Evolutionary conservation across 2,113 vertebrate genomes (phyloP).

Genomic region (Eurystomus gularis): DNA sequence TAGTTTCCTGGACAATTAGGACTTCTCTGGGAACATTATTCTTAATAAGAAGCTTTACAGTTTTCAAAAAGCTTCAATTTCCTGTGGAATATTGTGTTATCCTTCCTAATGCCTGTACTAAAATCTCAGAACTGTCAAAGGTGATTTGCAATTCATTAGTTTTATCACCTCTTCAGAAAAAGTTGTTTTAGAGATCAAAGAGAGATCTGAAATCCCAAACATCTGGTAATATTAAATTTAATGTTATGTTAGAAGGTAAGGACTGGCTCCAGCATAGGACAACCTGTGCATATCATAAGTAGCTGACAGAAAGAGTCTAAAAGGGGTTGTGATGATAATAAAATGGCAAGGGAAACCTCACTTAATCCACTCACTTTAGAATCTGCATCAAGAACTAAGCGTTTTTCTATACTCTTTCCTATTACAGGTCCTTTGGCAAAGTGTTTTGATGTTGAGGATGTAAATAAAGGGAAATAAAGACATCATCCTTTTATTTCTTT

Average conservation of each 20-base stretch:
- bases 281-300: not conserved
- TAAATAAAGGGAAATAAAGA: not conserved
- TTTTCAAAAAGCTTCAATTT: conserved; percentile 19
- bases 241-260: not conserved
- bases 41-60: not conserved
- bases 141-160: conserved; percentile 56
- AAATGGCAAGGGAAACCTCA: conserved; percentile 33
- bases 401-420: not conserved
- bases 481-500: not conserved
- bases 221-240: conserved; percentile 49
- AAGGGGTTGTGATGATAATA: conserved; percentile 19
- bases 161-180: conserved; percentile 25
- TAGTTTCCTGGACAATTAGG: not conserved
- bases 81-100: not conserved
- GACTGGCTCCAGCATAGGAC: not conserved
- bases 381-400: not conserved
- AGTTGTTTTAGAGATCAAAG: conserved; percentile 50
- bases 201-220: conserved; percentile 32
- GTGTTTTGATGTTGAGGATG: not conserved
- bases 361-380: not conserved
- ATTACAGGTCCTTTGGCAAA: not conserved
- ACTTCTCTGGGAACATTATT: not conserved
- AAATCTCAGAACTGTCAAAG: conserved; percentile 35
- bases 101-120: conserved; percentile 1
- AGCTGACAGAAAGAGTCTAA: not conserved